Base-by-base conservation (phyloP, 2,797 vertebrate genomes). In the Varecia variegata region DNA sequence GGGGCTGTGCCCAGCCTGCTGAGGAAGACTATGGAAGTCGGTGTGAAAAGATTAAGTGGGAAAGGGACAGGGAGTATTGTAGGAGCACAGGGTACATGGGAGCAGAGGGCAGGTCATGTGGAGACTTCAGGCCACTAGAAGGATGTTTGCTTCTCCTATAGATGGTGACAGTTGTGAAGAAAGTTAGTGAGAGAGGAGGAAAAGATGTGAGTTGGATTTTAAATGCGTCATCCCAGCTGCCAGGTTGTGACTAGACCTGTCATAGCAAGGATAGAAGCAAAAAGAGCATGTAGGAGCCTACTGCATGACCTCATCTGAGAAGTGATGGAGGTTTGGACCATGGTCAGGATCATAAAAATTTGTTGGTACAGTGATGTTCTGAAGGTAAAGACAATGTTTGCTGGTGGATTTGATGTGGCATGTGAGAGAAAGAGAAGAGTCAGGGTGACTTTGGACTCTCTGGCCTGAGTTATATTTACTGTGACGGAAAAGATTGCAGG, bases 371-470 rank as follows among this genome's bases (percentile, higher is more conserved):
- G 38, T 8, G 17, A 9, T 32, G 17, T 80, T 84, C 56, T 47
- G 86, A 87, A 79, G 45, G 40, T 12, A 56, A 45, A 90, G 27
- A 58, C 58, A 2, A 7, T 18, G 14, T 77, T 52, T 40, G 43
- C 85, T 47, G n/a, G n/a, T 38, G 81, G 62, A 40, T 52, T 85
- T 27, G 30, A 47, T 30, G 32, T 40, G 85, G 11, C 8, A 3
- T n/a, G 15, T 77, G 71, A 70, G 38, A 83, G 10, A 32, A 65
- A 56, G 52, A 23, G 10, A 92, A 56, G 80, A 52, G 11, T 79
- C 25, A 40, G 77, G 93, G 96, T 97, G 96, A 97, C 94, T 93
- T 92, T 71, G 94, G 97, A 97, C 96, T 96, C 68, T 84, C 94
- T 84, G 77, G 80, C 62, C 84, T 21, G 5, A 58, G 47, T 18